Conservation (phyloP, 1,140 invertebrate genomes). For the Aporrectodea caliginosa region DNA sequence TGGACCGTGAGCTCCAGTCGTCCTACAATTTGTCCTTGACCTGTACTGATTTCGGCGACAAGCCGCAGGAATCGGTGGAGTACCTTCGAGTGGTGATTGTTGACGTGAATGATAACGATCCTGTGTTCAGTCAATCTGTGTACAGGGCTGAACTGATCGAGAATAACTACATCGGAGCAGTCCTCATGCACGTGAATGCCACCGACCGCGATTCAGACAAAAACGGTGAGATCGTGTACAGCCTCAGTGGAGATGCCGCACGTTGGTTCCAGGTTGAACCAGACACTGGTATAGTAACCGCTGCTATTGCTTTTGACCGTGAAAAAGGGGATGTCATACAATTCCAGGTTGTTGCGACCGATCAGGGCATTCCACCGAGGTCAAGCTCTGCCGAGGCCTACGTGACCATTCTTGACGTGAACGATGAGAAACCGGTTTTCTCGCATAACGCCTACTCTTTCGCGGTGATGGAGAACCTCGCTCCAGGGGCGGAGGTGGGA, state of each 20-base stretch:
- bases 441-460: conserved; percentile 21
- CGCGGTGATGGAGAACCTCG: conserved; percentile 25
- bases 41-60: conserved; percentile 25
- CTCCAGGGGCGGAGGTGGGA: conserved; percentile 11
- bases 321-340: conserved; percentile 18
- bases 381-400: conserved; percentile 10
- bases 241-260: conserved; percentile 42
- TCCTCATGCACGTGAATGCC: conserved; percentile 76
- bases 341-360: conserved; percentile 24
- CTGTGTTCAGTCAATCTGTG: conserved; percentile 13
- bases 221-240: conserved; percentile 91
- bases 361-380: conserved; percentile 22
- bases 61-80: conserved; percentile 17
- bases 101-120: conserved; percentile 31
- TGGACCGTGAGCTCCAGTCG: conserved; percentile 22
- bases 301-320: conserved; percentile 25
- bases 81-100: conserved; percentile 13
- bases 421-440: conserved; percentile 30
- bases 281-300: conserved; percentile 14
- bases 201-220: conserved; percentile 85
- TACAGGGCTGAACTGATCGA: conserved; percentile 62
- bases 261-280: conserved; percentile 10
- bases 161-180: conserved; percentile 73
- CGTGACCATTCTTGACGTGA: conserved; percentile 24
- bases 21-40: conserved; percentile 20